Evolutionary conservation across 2,113 vertebrate species (phyloP).

Genomic region (Mohoua ochrocephala): DNA sequence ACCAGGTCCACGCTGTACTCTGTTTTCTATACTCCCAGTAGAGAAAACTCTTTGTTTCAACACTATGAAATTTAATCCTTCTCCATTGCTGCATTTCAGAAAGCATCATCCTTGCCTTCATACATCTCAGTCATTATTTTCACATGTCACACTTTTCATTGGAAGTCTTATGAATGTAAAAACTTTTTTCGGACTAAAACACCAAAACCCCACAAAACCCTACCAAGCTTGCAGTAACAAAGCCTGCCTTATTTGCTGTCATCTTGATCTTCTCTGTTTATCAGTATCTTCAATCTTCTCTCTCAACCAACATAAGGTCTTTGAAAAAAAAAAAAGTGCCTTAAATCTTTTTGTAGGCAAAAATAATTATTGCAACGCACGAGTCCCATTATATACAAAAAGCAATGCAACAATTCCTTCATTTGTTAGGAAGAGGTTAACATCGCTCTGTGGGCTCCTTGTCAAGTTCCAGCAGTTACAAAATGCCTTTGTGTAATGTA

Average conservation of each 20-base stretch:
- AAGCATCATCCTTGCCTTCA: not conserved
- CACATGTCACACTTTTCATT: not conserved
- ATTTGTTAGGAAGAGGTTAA: not conserved
- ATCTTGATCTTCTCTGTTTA: constrained; percentile 2
- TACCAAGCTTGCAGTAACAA: not conserved
- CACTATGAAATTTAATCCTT: not conserved
- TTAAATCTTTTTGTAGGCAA: not conserved
- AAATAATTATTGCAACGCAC: not conserved
- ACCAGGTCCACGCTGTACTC: not conserved
- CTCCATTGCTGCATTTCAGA: not conserved
- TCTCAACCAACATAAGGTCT: not conserved
- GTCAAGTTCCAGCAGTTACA: not conserved
- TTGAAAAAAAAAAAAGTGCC: constrained; percentile 2
- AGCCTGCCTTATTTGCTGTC: not conserved
- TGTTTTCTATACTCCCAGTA: not conserved
- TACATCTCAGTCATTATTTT: constrained; percentile 24
- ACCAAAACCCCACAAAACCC: not conserved
- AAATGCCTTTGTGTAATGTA: constrained; percentile 26
- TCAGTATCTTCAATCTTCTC: not conserved
- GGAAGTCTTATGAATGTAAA: not conserved
- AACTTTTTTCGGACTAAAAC: not conserved
- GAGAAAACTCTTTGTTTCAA: not conserved
- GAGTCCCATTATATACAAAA: not conserved
- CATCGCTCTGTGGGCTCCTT: not conserved
- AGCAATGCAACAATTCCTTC: not conserved